These are phyloP conservation scores for Spinus olivaceus DNA, from an alignment of 2,797 vertebrate genomes.

Conservation along the genomic window DNA sequence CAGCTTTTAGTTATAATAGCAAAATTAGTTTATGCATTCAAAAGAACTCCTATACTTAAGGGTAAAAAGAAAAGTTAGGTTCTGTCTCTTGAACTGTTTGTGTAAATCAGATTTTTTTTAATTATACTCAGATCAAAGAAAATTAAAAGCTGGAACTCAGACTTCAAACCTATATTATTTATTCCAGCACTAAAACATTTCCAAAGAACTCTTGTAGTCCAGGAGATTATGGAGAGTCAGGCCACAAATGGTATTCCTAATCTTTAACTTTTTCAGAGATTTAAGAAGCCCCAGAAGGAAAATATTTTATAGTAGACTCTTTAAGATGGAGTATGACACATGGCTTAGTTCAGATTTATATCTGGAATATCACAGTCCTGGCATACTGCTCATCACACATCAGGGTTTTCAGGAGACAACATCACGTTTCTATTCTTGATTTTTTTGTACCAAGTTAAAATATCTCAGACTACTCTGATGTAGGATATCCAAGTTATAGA, in stretches of 20 bases:
- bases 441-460: not conserved
- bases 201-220: not conserved
- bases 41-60: not conserved
- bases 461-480: not conserved
- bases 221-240: not conserved
- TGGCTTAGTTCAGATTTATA: not conserved
- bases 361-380: not conserved
- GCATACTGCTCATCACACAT: not conserved
- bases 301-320: not conserved
- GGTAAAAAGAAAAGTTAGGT: not conserved
- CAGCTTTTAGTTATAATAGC: not conserved
- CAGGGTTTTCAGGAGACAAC: not conserved
- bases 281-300: not conserved
- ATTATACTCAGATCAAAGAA: not conserved
- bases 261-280: not conserved
- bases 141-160: not conserved
- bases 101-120: not conserved
- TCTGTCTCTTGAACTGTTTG: not conserved
- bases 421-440: not conserved
- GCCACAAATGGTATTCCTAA: not conserved
- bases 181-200: not conserved
- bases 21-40: not conserved
- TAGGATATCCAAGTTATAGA: not conserved
- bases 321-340: not conserved
- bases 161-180: not conserved